Evolutionary conservation across 92 coral and sea anemone genomes (phyloP).

Genomic region (Palythoa caribaeorum): DNA sequence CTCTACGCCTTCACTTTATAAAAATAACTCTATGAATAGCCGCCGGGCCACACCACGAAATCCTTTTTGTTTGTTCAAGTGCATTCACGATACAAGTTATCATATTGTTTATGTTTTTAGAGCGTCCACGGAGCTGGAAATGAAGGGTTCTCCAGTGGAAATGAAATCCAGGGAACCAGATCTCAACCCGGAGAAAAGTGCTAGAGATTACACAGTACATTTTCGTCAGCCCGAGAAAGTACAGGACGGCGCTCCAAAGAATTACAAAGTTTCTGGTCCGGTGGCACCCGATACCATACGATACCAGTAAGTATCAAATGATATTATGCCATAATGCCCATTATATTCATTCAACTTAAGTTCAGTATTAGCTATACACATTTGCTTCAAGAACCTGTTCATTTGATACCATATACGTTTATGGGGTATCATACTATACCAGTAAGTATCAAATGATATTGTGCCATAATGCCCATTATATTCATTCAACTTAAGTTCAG

Average conservation of each 20-base stretch:
- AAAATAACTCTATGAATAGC: no score
- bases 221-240: conserved; percentile 86
- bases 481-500: neutral
- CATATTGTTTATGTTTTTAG: conserved; percentile 1
- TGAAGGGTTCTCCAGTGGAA: conserved; percentile 66
- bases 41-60: no score
- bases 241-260: conserved; percentile 56
- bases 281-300: conserved; percentile 93
- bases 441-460: no score
- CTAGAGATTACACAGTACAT: conserved; percentile 95
- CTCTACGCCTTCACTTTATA: no score
- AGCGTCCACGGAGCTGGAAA: conserved; percentile 57
- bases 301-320: conserved; percentile 82
- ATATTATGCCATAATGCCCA: neutral
- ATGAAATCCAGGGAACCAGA: conserved; percentile 84
- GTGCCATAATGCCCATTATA: neutral
- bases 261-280: conserved; percentile 89
- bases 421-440: no score
- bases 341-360: neutral
- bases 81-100: neutral
- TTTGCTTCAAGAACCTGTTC: no score
- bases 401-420: no score
- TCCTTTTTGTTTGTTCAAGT: no score
- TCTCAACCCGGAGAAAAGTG: conserved; percentile 80
- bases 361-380: no score